Percentiles rank a stretch among this genome's conserved stretches.
These are phyloP conservation scores for Corythornis cristatus DNA, from an alignment of 2,113 vertebrate genomes.

Conservation along the genomic window DNA sequence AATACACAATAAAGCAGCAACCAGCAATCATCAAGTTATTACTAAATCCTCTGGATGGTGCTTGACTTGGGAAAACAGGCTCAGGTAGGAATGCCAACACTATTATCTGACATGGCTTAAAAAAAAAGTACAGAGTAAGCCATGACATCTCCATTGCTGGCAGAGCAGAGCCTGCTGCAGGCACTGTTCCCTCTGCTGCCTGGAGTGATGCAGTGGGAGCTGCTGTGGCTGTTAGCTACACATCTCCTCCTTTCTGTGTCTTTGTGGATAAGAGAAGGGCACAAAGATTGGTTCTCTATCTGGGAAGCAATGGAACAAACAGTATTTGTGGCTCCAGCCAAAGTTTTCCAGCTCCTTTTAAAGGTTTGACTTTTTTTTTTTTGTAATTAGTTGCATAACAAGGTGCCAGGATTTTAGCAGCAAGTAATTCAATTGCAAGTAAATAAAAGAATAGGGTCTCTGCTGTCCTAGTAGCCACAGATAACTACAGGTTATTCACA, in stretches of 20 bases:
- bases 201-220: background rate
- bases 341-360: background rate
- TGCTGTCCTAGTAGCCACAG: background rate
- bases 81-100: conserved; percentile 34
- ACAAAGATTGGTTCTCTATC: background rate
- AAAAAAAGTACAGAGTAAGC: background rate
- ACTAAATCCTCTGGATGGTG: background rate
- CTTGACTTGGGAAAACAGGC: conserved; percentile 8
- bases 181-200: background rate
- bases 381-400: background rate
- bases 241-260: background rate
- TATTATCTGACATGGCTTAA: background rate
- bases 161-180: conserved; percentile 14
- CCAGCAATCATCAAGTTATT: conserved; percentile 9
- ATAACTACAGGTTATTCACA: conserved; percentile 23
- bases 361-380: background rate
- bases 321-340: background rate
- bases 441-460: background rate
- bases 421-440: background rate
- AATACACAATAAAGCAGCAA: conserved; percentile 19
- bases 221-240: background rate
- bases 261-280: background rate
- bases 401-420: conserved; percentile 14
- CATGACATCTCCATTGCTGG: background rate
- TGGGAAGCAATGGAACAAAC: background rate